Conservation (phyloP, 2,113 vertebrate genomes). For the Orthonyx spaldingii region DNA sequence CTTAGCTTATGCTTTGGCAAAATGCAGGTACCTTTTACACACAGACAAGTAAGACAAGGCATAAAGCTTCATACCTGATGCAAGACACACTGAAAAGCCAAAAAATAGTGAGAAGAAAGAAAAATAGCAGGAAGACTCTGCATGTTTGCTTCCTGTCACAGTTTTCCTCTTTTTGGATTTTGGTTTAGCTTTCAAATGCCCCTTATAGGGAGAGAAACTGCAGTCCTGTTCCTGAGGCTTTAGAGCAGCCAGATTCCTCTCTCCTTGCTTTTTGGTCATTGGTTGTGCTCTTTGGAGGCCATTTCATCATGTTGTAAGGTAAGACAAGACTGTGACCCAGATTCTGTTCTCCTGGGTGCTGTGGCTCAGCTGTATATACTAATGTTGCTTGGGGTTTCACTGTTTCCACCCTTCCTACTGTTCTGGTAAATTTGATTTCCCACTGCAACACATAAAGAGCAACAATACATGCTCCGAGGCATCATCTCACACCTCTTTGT, state of each 20-base stretch:
- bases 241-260: neutral
- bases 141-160: neutral
- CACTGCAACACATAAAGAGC: conserved; percentile 55
- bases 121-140: neutral
- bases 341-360: conserved; percentile 62
- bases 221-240: neutral
- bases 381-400: conserved; percentile 56
- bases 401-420: conserved; percentile 55
- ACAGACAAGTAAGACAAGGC: neutral
- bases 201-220: neutral
- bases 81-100: neutral
- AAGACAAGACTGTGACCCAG: conserved; percentile 59
- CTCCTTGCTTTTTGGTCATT: conserved; percentile 35
- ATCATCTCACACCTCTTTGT: conserved; percentile 16
- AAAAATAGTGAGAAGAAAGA: neutral
- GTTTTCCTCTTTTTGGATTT: neutral
- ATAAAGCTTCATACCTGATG: neutral
- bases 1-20: neutral
- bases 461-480: conserved; percentile 39
- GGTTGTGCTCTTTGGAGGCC: neutral
- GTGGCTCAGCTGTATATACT: conserved; percentile 47
- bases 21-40: neutral
- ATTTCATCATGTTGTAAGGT: conserved; percentile 37
- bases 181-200: neutral
- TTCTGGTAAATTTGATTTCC: conserved; percentile 59